phyloP scores from a whole-genome alignment of 2,113 vertebrate genomes.

The Spheniscus mendiculus region DNA sequence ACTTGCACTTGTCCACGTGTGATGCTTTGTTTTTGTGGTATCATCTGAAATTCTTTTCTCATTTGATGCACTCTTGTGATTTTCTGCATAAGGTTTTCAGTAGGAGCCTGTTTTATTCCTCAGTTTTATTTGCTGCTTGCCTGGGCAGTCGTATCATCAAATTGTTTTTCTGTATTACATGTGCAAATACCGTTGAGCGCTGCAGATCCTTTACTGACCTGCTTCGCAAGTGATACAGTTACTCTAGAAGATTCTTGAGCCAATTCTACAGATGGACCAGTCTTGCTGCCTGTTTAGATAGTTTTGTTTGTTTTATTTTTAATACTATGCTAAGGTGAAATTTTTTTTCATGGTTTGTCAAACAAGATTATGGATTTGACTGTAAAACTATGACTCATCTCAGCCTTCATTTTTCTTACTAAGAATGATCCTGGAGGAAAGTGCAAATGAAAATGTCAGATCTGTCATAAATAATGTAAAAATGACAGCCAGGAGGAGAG shows the following conservation, averaged over 20 bases:
- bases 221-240: background rate
- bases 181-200: background rate
- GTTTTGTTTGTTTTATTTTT: constrained; percentile 35
- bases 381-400: constrained; percentile 39
- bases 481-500: constrained; percentile 55
- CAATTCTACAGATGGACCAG: background rate
- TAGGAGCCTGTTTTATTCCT: background rate
- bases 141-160: background rate
- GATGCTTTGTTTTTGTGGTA: background rate
- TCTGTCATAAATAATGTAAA: constrained; percentile 80
- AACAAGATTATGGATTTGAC: constrained; percentile 35
- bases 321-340: constrained; percentile 46
- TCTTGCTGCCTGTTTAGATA: background rate
- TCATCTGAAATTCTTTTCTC: background rate
- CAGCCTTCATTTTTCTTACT: constrained; percentile 39
- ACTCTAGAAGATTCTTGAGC: background rate
- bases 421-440: constrained; percentile 57
- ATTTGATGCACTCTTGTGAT: background rate
- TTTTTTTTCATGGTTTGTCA: constrained; percentile 55
- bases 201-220: background rate
- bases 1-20: background rate
- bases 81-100: background rate
- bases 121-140: background rate
- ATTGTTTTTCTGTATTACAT: background rate
- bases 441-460: constrained; percentile 81